Evolutionary conservation across 1,140 invertebrate species (phyloP), one percentile per base, ranked within the genome.

Genomic region (Xylocopa sonorina): DNA sequence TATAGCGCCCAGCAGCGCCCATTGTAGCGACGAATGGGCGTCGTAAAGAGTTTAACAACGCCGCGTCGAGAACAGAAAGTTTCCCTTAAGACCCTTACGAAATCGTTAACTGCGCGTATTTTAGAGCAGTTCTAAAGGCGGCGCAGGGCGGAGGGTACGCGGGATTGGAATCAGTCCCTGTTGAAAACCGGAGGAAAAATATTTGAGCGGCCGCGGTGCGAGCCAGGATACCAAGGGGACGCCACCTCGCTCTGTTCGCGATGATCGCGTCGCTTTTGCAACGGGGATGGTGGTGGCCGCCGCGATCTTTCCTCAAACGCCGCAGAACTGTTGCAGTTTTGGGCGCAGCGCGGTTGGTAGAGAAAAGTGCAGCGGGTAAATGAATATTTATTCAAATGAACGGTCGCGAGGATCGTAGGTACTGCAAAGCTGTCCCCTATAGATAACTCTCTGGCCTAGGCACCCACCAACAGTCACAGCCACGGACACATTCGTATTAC

Each of bases 401-500:
- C 88, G 84, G 84, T 81, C 68, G 71, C 21, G 76, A 81, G 85
- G 82, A 86, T 88, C 78, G 82, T 77, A 83, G 75, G 78, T 85
- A 82, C 75, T 62, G 81, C 72, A 81, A 84, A 88, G 81, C 88
- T 89, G 87, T 89, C 87, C 86, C 81, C 80, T 78, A 85, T 86
- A 90, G 89, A 88, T 89, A 90, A 87, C 85, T 87, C 85, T 87
- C 80, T 80, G 81, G 50, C 41, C 78, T 81, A 81, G 82, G 82
- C 89, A 87, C 83, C 82, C 80, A 86, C 80, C 86, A 86, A 79
- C 81, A 85, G 77, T 87, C 78, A 79, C 72, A 76, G 48, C 67
- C 66, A 88, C 87, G 89, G 88, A 90, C 89, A 87, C 89, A 90
- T 90, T 90, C 89, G 88, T 90, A 90, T 90, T 90, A 90, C 89